Conservation (phyloP, 1,140 invertebrate genomes). For the Trissolcus basalis region DNA sequence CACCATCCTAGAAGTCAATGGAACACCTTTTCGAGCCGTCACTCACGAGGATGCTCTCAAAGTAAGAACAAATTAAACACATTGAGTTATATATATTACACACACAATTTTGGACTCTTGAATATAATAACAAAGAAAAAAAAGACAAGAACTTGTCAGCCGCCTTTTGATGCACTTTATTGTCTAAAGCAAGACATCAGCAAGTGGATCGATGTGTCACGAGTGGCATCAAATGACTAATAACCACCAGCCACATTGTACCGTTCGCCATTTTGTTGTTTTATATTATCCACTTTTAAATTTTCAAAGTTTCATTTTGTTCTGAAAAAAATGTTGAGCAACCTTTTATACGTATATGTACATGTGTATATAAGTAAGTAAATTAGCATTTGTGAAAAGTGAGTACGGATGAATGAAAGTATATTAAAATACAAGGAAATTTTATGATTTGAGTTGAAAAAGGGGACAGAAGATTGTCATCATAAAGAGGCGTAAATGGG, state of each 20-base stretch:
- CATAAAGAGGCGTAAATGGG: conserved; percentile 49
- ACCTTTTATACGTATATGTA: no score
- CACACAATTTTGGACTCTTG: no score
- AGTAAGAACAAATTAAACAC: conserved; percentile 76
- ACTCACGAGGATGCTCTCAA: conserved; percentile 92
- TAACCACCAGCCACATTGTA: conserved; percentile 34
- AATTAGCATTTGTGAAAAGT: no score
- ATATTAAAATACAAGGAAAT: conserved; percentile 28
- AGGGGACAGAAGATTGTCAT: conserved; percentile 12
- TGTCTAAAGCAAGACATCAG: conserved; percentile 54
- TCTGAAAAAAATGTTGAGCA: no score
- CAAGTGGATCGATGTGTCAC: conserved; percentile 35
- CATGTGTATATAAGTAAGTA: no score
- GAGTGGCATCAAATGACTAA: conserved; percentile 53
- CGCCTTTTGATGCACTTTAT: conserved; percentile 33
- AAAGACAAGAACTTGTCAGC: conserved; percentile 50
- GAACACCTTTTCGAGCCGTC: conserved; percentile 89
- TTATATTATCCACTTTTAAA: background rate
- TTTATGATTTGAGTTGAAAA: conserved; percentile 20
- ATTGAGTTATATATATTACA: no score
- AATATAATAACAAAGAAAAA: conserved; percentile 37
- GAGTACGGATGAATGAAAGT: background rate
- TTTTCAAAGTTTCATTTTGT: no score
- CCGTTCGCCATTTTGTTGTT: conserved; percentile 10
- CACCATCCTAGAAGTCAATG: conserved; percentile 92